Base-by-base conservation (phyloP, 2,888 invertebrate genomes). In the Ligdia adustata region DNA sequence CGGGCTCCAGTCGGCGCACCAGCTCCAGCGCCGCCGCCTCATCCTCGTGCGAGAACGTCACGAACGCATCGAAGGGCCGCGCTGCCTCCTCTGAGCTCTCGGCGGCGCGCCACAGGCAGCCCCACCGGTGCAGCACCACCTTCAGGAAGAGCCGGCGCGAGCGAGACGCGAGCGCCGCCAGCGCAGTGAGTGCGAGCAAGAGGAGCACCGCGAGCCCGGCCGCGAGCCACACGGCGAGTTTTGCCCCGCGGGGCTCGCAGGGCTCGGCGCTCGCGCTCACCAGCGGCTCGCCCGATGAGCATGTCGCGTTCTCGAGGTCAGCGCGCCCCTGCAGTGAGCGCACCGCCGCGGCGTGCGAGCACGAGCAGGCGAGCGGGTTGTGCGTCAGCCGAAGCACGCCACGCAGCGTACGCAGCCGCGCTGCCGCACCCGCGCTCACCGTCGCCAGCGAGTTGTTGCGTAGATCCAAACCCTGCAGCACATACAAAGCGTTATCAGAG, bases 21-120 rank as follows among this genome's bases (percentile, higher is more conserved):
- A 96, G 73, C 55, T 93, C 91, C 0, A 92, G 83, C 6, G 95
- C 93, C 65, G 94, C 94, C 5, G 92, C 92, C 65, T 94, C 93
- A 73, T 97, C 96, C 69, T 92, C 92, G 71, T 95, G 94, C 2
- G 96, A 94, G 73, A 93, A 96, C 61, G 96, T 95, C 55, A 97
- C 91, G 75, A 97, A 97, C 0, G 95, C 96, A 75, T 97, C 97
- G 77, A 93, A 97, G 15, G 44, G 64, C 3, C 61, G 55, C 27
- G 12, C 57, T 22, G 46, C 65, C 62, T 62, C 66, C 15, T 69
- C 51, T 46, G 4, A 24, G 20, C 43, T 35, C 26, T 43, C 57
- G 4, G 34, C 29, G 9, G 31, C 15, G 22, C 41, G 55, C 31
- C 47, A 54, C 49, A 46, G 52, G 63, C 46, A 52, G 38, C 62